Conservation (phyloP, 2,888 invertebrate species). For the Leptothorax acervorum region DNA sequence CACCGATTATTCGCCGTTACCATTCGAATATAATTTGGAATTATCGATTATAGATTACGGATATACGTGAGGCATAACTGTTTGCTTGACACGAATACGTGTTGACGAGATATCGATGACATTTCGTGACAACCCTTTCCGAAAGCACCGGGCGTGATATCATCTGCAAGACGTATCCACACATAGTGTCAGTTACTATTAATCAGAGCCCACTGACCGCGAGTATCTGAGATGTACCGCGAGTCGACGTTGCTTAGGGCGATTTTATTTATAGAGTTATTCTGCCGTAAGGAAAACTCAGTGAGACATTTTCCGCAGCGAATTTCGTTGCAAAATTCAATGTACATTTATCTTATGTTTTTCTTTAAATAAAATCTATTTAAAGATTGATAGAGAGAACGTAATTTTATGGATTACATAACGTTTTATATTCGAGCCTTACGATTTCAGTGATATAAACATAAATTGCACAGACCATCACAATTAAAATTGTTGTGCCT, state of each 20-base stretch:
- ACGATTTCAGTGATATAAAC: neutral
- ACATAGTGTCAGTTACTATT: slow-evolving; percentile 35
- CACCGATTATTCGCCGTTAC: neutral
- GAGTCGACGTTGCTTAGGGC: slow-evolving; percentile 27
- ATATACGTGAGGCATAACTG: slow-evolving; percentile 13
- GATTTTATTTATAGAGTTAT: slow-evolving; percentile 43
- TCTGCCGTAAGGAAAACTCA: neutral
- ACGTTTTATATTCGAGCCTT: neutral
- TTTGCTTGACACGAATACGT: slow-evolving; percentile 15
- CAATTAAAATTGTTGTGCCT: neutral
- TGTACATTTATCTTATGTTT: neutral
- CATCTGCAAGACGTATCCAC: slow-evolving; percentile 49
- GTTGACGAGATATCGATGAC: slow-evolving; percentile 31
- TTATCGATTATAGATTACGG: slow-evolving; percentile 28
- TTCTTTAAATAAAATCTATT: neutral
- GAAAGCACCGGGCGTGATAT: slow-evolving; percentile 39
- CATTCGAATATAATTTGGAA: neutral
- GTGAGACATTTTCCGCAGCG: neutral
- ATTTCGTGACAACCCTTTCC: slow-evolving; percentile 43
- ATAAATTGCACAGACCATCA: neutral
- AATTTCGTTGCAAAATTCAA: slow-evolving; percentile 2
- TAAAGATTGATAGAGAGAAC: neutral
- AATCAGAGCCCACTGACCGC: slow-evolving; percentile 47
- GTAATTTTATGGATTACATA: neutral
- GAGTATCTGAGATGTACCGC: slow-evolving; percentile 14